phyloP scores from a whole-genome alignment of 2,888 invertebrate species.

The Clepsis dumicolana region DNA sequence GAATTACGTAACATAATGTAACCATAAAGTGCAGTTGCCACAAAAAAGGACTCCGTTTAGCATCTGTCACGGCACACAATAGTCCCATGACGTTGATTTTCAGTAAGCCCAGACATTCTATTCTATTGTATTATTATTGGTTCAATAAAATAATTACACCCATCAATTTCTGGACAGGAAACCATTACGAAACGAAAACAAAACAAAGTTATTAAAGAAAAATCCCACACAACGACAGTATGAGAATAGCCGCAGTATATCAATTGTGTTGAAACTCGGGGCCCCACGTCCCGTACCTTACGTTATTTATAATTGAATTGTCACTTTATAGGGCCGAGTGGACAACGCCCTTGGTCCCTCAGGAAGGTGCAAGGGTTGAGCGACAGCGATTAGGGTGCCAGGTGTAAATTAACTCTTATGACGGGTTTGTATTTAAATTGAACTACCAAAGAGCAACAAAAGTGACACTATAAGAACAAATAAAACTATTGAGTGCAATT shows the following conservation, averaged over 20 bases:
- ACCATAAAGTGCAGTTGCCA: no score
- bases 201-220: slow-evolving; percentile 28
- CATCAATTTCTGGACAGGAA: background rate
- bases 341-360: slow-evolving; percentile 45
- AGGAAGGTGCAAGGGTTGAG: slow-evolving; percentile 1
- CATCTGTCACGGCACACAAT: no score
- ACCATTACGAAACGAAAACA: background rate
- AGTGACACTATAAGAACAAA: no score
- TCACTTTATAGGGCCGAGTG: slow-evolving; percentile 65
- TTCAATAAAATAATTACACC: background rate
- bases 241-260: slow-evolving; percentile 36
- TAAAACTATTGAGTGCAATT: no score
- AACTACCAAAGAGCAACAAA: no score
- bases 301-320: slow-evolving; percentile 70
- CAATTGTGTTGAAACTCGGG: slow-evolving; percentile 36
- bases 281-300: slow-evolving; percentile 53
- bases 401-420: background rate
- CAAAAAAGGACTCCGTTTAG: no score
- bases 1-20: no score
- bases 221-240: slow-evolving; percentile 31
- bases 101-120: no score
- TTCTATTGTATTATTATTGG: no score
- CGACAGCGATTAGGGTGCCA: background rate
- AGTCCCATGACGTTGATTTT: no score
- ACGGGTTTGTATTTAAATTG: no score